phyloP scores from a whole-genome alignment of 2,113 vertebrate genomes.

The Vicugna pacos region DNA sequence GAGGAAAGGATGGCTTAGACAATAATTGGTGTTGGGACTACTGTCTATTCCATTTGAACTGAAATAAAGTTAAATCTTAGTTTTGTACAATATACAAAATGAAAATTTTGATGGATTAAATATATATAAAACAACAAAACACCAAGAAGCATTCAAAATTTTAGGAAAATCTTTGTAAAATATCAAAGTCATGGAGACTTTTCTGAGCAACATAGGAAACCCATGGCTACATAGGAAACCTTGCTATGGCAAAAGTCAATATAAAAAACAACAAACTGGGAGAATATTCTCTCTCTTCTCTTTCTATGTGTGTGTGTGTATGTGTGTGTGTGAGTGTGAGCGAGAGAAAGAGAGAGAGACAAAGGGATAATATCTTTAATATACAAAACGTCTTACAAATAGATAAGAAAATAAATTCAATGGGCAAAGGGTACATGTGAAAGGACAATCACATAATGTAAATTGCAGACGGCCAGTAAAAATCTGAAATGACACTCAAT shows the following conservation, averaged over 20 bases:
- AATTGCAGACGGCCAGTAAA: background rate
- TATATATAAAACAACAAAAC: background rate
- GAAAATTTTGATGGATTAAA: conserved; percentile 1
- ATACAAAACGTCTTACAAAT: background rate
- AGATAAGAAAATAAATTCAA: background rate
- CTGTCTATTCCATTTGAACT: background rate
- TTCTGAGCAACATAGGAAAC: background rate
- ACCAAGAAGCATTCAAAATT: background rate
- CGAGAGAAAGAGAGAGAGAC: background rate
- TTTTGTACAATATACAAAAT: background rate
- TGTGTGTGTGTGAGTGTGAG: background rate
- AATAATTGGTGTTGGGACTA: background rate
- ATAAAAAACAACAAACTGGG: background rate
- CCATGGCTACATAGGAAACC: background rate
- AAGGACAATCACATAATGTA: background rate
- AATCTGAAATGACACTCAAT: background rate
- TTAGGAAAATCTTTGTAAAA: conserved; percentile 25
- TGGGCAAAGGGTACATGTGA: background rate
- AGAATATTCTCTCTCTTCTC: background rate
- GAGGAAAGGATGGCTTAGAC: background rate
- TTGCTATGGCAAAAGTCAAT: background rate
- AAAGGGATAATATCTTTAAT: background rate
- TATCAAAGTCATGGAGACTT: background rate
- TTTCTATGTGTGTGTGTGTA: background rate
- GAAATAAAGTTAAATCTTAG: conserved; percentile 36